Evolutionary conservation across 2,797 vertebrate species (phyloP), one percentile per base, ranked within the genome.

Genomic region (Lophotriccus pileatus): DNA sequence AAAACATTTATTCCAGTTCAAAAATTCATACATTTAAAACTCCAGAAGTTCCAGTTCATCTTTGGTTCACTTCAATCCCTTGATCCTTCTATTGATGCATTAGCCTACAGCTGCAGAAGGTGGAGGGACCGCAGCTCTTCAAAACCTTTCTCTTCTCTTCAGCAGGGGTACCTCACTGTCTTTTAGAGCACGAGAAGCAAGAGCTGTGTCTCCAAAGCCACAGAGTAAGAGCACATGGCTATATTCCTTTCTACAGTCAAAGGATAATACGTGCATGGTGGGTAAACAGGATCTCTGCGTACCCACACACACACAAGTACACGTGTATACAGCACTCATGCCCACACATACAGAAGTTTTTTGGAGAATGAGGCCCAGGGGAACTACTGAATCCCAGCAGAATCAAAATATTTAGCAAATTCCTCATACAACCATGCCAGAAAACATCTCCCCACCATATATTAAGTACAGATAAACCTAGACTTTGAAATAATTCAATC

Each of bases 31-130:
- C 73, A 55, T 89, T 73, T 75, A n/a, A 77, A 97, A 84, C 10
- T 43, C 73, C 81, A 68, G 22, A 84, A 94, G 37, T 75, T 96
- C 63, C 88, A 80, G 60, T 94, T 87, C 87, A 75, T 50, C 92
- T 89, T 67, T 0, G 1, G 62, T 93, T 97, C 68, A 68, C 70
- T 93, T 91, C 52, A 63, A 10, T 76, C 86, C 44, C 82, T 82
- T 46, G 12, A 14, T 79, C 50, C 50, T 53, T 10, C 1, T n/a
- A 36, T 41, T 68, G 70, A 87, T 16, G 36, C 67, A 93, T 70
- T 72, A 77, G 67, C 80, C 78, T 52, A 34, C n/a, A 78, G 79
- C 80, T 73, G 70, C 3, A 12, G 77, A 66, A 95, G 41, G 82
- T 23, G 52, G 24, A 52, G 59, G 39, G 90, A 74, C 22, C 23